Evolutionary conservation across 2,113 vertebrate species (phyloP), one percentile per base, ranked within the genome.

Genomic region (Nycticorax nycticorax): DNA sequence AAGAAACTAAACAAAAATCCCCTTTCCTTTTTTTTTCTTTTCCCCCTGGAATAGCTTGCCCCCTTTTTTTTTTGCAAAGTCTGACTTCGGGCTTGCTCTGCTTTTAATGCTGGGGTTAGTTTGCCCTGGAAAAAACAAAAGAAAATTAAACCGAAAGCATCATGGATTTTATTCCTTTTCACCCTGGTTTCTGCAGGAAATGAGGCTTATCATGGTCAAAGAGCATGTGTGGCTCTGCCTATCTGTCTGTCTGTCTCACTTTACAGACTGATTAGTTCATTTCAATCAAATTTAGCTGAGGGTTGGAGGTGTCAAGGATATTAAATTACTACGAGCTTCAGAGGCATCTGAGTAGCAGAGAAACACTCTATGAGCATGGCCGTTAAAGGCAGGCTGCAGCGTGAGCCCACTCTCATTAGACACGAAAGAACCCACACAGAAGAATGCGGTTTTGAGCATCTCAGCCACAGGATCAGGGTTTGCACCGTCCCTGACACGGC

Each of bases 231-330:
- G 4, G 24, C 35, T 95, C 71, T 88, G 69, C 50, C 45, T 92
- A 55, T 91, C 91, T 92, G 37, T 95, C 91, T 92, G 82, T 96
- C 85, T 93, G 67, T 93, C 88, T 96, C 85, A 90, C 89, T 86
- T 92, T 97, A 59, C 64, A 93, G 76, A 74, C 72, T 71, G 86
- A 92, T 92, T 93, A 95, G 62, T 23, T 95, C 41, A 93, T 88
- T 95, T 97, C 86, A 93, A 63, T 96, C 93, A 96, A 89, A 92
- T 95, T 86, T 96, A 89, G 37, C 79, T 78, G 47, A 86, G 80
- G 20, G 28, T 93, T 92, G 72, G 43, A 74, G 56, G 67, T 97
- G 93, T 91, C 68, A 77, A 86, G 91, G 72, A 67, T 92, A 92
- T 92, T 92, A 93, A 92, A 96, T 96, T 95, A 67, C 68, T 59